A percentile compares a stretch with the other conserved stretches of the same genome.
Evolutionary conservation across 2,888 invertebrate species (phyloP).

Genomic region (Campoplex capitator): DNA sequence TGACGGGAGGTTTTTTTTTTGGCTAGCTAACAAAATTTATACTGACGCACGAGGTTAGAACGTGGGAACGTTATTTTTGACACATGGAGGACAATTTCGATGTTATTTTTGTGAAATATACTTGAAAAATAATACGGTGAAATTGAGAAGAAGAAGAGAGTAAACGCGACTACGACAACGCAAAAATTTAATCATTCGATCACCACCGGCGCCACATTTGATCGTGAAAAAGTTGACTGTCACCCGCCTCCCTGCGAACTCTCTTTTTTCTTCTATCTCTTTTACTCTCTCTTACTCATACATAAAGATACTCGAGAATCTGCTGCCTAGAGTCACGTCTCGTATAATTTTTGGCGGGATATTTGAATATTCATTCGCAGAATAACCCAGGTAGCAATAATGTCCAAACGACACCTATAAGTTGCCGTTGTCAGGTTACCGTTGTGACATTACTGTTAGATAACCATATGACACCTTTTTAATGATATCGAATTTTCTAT

Average conservation of each 20-base stretch:
- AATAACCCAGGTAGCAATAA: too few relatives aligned
- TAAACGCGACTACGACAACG: constrained; percentile 73
- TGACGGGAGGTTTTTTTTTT: constrained; percentile 30
- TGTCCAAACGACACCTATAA: too few relatives aligned
- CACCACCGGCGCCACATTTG: constrained; percentile 81
- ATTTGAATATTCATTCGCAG: constrained; percentile 15
- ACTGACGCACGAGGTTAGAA: constrained; percentile 46
- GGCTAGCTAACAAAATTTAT: constrained; percentile 10
- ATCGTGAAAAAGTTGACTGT: constrained; percentile 78
- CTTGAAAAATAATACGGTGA: constrained; percentile 11
- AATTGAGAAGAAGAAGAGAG: constrained; percentile 51
- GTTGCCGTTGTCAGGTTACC: too few relatives aligned
- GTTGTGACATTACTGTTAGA: too few relatives aligned
- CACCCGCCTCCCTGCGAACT: constrained; percentile 69
- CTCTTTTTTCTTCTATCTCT: constrained; percentile 38
- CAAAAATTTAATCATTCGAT: constrained; percentile 77
- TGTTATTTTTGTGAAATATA: constrained; percentile 32
- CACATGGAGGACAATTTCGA: constrained; percentile 27
- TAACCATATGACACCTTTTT: too few relatives aligned
- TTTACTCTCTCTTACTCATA: constrained; percentile 47
- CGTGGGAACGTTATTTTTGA: constrained; percentile 32
- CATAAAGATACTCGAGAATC: constrained; percentile 28
- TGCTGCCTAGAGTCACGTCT: constrained; percentile 62
- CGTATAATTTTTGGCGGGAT: constrained; percentile 33
- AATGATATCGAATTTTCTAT: too few relatives aligned